Base-by-base conservation (phyloP, 2,888 invertebrate genomes). In the Stictocephala bisonia region DNA sequence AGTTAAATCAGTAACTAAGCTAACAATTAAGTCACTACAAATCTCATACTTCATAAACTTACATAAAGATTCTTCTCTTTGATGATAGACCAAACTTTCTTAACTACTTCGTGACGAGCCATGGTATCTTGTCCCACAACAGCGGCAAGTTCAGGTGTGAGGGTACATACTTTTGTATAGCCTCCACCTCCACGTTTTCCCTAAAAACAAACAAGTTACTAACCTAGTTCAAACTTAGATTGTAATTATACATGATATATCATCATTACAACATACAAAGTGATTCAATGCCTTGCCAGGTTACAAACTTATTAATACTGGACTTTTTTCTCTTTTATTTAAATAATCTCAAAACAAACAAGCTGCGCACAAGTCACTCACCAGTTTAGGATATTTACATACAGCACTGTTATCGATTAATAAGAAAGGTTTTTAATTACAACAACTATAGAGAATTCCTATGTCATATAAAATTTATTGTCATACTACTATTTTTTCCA, bases 61-160 rank as follows among this genome's bases (percentile, higher is more conserved):
- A 87, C 87, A 81, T 93, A 94, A 15, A 96, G 87, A 81, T 96
- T 91, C 78, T 92, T 90, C 83, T 95, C 94, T 82, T 95, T 96
- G 81, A 96, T 94, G 79, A 96, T 90, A 24, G 91, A 89, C 96
- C 96, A 96, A 48, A 96, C 90, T 79, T 93, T 91, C 83, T 94
- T 95, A 53, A 96, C 95, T 0, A 96, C 93, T 81, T 95, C 95
- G 81, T 95, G 95, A 6, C 96, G 89, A 0, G 96, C 92, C 90
- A 95, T 90, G 51, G 90, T 87, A 9, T 92, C 91, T 64, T 91
- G 89, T 0, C 97, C 97, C 81, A 97, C 91, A 0, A 96, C 88
- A 0, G 91, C 92, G 0, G 95, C 90, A 50, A 97, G 85, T 74
- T 93, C 94, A 0, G 95, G 93, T 0, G 96, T 95, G 29, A 97